Base-by-base conservation (phyloP, 2,888 invertebrate genomes). In the Drosophila longiperda region DNA sequence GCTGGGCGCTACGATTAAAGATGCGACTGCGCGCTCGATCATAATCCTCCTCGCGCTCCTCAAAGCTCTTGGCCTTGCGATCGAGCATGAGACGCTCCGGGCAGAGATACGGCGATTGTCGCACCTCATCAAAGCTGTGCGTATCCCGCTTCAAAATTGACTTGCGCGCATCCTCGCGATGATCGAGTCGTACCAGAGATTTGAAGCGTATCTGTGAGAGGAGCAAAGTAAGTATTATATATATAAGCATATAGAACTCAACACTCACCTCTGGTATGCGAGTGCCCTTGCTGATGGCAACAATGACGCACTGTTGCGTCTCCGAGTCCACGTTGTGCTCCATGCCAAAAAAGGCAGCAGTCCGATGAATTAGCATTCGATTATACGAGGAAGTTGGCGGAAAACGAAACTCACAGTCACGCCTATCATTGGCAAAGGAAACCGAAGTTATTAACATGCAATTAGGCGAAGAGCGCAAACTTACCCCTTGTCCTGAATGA, bases 301-400 rank as follows among this genome's bases (percentile, higher is more conserved):
- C 97, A 62, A 98, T 95, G 62, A 98, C 97, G 62, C 97, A 96
- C 85, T 95, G 95, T 85, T 95, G 95, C 72, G 97, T 97, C 20
- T 95, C 95, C 74, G 96, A 95, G 93, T 99, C 99, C 29, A 98
- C 96, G 91, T 98, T 98, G 93, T 99, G 99, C 64, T 98, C 97
- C 94, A 99, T 96, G 65, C 98, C 98, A 94, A 98, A 99, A 91
- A 97, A 97, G 23, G 98, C 96, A 0, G 99, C 98, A 72, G 97
- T 97, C 38, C 99, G 96, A 92, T 99, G 99, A 2, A 99, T 98
- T 85, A 99, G 93, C 98, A 99, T 98, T 36, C 99, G 95, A 77
- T 98, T 98, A 94, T 99, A 99, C 62, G 98, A 98, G 71, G 98
- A 97, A 96, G 98, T 97, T 92, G 96, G 96, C 23, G 97, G 97